These are phyloP conservation scores for Fistularia commersonii DNA, from an alignment of 2,797 vertebrate genomes.

Conservation along the genomic window DNA sequence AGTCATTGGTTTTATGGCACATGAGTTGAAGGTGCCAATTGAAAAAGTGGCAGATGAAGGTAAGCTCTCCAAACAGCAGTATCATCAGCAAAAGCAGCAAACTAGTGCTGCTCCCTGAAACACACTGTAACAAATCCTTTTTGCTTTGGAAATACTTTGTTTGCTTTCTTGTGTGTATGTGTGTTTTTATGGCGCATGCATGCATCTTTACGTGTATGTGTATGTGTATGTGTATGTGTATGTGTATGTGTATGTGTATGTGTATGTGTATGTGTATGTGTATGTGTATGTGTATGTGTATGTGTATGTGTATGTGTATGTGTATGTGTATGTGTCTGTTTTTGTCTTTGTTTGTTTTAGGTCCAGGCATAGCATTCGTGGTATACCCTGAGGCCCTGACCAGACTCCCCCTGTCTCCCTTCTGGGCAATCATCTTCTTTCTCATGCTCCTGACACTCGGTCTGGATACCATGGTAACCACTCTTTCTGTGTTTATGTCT, in stretches of 20 bases:
- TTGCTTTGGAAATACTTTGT: not conserved
- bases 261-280: too few relatives aligned
- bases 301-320: too few relatives aligned
- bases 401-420: conserved; percentile 91
- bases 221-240: too few relatives aligned
- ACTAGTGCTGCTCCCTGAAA: not conserved
- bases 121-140: conserved; percentile 2
- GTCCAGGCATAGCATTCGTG: conserved; percentile 96
- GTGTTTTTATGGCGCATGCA: conserved; percentile 6
- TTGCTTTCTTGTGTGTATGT: conserved; percentile 1
- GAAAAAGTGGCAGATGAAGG: conserved; percentile 98
- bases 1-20: conserved; percentile 98
- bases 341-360: conserved; percentile 62
- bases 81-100: not conserved
- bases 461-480: conserved; percentile 94
- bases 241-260: not conserved
- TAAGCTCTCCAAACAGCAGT: conserved; percentile 45
- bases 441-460: conserved; percentile 97
- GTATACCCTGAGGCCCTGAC: conserved; percentile 98
- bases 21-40: conserved; percentile 94
- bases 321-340: not conserved
- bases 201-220: too few relatives aligned
- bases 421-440: conserved; percentile 99
- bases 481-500: conserved; percentile 6
- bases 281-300: not conserved